Evolutionary conservation across 2,113 vertebrate genomes (phyloP).

Genomic region (Oreochromis niloticus): DNA sequence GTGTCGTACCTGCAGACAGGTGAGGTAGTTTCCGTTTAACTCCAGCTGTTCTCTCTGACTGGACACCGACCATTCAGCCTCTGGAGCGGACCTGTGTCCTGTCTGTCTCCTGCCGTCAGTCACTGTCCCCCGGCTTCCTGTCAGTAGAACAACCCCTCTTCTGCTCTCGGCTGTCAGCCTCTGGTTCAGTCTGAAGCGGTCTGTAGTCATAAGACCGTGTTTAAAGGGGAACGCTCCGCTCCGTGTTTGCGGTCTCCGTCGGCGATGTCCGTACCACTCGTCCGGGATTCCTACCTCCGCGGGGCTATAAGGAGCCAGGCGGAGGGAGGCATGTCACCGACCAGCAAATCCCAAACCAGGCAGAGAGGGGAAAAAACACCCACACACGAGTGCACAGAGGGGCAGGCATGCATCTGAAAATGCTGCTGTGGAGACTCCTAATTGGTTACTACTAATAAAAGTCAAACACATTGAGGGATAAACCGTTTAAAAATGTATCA

Average conservation of each 20-base stretch:
- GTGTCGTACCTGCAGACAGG: conserved; percentile 34
- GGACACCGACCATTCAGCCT: conserved; percentile 7
- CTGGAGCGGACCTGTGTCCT: not conserved
- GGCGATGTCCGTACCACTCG: conserved; percentile 92
- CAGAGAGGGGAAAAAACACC: conserved; percentile 1
- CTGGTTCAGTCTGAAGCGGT: conserved; percentile 40
- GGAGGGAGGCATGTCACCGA: conserved; percentile 75
- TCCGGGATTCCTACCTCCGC: conserved; percentile 79
- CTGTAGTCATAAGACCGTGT: conserved; percentile 81
- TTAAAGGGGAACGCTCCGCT: conserved; percentile 74
- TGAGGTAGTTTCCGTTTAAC: conserved; percentile 10
- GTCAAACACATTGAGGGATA: not conserved
- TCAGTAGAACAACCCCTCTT: not conserved
- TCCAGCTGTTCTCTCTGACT: not conserved
- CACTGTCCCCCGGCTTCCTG: not conserved
- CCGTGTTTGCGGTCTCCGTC: conserved; percentile 78
- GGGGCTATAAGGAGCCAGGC: conserved; percentile 82
- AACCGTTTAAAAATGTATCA: not conserved
- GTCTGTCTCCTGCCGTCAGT: not conserved
- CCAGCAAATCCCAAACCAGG: conserved; percentile 79
- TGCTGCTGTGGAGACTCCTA: not conserved
- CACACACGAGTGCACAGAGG: not conserved
- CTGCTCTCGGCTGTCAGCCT: not conserved
- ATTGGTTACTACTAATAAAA: not conserved
- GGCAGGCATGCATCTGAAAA: not conserved